Evolutionary conservation across 2,113 vertebrate species (phyloP).

Genomic region (Sula dactylatra): DNA sequence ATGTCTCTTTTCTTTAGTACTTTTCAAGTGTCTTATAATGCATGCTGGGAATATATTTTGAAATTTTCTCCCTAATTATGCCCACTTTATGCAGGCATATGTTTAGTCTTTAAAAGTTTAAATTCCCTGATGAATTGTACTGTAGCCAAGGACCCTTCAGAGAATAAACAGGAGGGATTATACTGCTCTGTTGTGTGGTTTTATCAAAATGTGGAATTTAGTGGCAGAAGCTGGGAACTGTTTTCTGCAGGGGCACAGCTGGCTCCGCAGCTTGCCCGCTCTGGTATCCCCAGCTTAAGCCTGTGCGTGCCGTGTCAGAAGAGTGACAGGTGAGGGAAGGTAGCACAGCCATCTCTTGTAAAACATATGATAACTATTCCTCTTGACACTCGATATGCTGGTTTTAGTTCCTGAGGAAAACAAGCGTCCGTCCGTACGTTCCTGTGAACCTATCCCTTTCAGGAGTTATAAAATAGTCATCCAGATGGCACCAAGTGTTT

Average conservation of each 20-base stretch:
- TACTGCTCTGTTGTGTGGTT: background rate
- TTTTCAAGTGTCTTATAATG: background rate
- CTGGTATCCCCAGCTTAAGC: slow-evolving; percentile 51
- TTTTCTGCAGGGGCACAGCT: slow-evolving; percentile 41
- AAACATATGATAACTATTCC: slow-evolving; percentile 55
- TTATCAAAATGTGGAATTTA: background rate
- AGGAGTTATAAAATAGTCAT: slow-evolving; percentile 72
- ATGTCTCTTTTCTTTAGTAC: background rate
- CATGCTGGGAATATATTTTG: background rate
- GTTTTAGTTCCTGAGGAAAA: slow-evolving; percentile 67
- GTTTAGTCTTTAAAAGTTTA: background rate
- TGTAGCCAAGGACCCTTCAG: background rate
- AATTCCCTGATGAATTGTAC: background rate
- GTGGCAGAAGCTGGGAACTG: background rate
- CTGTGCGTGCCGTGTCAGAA: slow-evolving; percentile 46
- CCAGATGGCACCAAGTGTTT: slow-evolving; percentile 76
- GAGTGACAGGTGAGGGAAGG: slow-evolving; percentile 74
- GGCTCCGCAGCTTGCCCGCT: background rate
- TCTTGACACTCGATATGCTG: slow-evolving; percentile 49
- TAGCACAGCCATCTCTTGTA: slow-evolving; percentile 4
- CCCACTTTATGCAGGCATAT: background rate
- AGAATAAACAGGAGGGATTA: background rate
- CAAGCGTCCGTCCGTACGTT: slow-evolving; percentile 18
- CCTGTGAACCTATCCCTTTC: slow-evolving; percentile 52
- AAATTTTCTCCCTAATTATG: background rate